A percentile compares a stretch with the other conserved stretches of the same genome.
phyloP scores from a whole-genome alignment of 2,888 invertebrate genomes.

The Steinernema hermaphroditum region DNA sequence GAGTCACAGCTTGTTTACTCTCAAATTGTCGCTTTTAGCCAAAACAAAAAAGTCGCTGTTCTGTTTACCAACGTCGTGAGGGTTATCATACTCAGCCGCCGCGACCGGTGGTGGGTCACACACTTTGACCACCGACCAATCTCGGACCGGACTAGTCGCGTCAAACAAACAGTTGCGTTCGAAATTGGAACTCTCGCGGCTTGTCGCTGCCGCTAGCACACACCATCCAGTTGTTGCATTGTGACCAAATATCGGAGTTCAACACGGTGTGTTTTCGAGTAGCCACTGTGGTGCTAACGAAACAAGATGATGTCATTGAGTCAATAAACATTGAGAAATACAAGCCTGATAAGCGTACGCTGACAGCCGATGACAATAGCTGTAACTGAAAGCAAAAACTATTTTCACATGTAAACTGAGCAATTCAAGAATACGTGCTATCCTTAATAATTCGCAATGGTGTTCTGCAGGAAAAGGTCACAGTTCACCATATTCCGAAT shows the following conservation, averaged over 20 bases:
- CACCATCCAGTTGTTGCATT: not conserved
- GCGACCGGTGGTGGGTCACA: slow-evolving; percentile 19
- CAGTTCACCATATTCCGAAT: no score
- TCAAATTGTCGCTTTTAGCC: slow-evolving; percentile 22
- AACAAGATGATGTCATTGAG: not conserved
- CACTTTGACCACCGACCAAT: slow-evolving; percentile 1
- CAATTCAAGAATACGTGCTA: no score
- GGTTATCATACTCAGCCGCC: slow-evolving; percentile 16
- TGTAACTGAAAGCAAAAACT: no score
- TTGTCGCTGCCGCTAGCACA: not conserved
- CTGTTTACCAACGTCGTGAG: slow-evolving; percentile 29
- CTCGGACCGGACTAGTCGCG: slow-evolving; percentile 3
- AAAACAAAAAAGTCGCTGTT: slow-evolving; percentile 26
- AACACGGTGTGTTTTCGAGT: not conserved
- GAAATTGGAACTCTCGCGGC: slow-evolving; percentile 19
- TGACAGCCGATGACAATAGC: no score
- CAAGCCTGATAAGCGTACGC: no score
- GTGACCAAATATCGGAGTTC: not conserved
- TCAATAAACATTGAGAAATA: not conserved
- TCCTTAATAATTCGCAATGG: no score
- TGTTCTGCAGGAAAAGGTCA: no score
- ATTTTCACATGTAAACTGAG: no score
- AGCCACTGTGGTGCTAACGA: not conserved
- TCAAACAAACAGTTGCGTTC: slow-evolving; percentile 23
- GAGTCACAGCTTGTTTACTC: slow-evolving; percentile 6